A percentile compares a stretch with the other conserved stretches of the same genome.
phyloP scores from a whole-genome alignment of 1,140 invertebrate genomes.

The Bombus consobrinus region DNA sequence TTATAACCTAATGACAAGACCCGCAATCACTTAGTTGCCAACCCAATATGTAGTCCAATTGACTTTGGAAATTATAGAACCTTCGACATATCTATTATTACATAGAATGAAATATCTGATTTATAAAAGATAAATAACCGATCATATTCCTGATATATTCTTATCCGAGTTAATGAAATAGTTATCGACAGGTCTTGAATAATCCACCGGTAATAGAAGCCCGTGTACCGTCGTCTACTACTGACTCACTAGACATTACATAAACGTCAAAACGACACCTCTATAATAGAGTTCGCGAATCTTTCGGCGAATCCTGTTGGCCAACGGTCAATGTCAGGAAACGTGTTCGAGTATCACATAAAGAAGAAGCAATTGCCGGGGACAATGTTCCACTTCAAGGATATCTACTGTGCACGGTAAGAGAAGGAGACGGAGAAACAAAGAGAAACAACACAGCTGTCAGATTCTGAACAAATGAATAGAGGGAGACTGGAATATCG shows the following conservation, averaged over 20 bases:
- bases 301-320: slow-evolving; percentile 11
- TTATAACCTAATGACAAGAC: no score
- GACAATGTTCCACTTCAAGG: slow-evolving; percentile 77
- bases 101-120: neutral
- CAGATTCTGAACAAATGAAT: neutral
- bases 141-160: neutral
- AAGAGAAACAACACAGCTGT: slow-evolving; percentile 1
- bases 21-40: no score
- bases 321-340: slow-evolving; percentile 67
- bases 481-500: neutral
- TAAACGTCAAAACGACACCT: neutral
- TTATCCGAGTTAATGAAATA: no score
- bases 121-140: neutral
- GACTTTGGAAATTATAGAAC: no score
- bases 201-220: neutral
- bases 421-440: slow-evolving; percentile 6
- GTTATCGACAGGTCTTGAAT: neutral
- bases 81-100: no score
- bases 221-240: neutral
- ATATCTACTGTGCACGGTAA: slow-evolving; percentile 63
- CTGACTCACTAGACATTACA: neutral
- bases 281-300: neutral
- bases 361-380: slow-evolving; percentile 62
- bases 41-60: no score
- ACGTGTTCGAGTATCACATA: slow-evolving; percentile 33